phyloP scores from a whole-genome alignment of 2,797 vertebrate species.

The Atherinosoma microstoma region DNA sequence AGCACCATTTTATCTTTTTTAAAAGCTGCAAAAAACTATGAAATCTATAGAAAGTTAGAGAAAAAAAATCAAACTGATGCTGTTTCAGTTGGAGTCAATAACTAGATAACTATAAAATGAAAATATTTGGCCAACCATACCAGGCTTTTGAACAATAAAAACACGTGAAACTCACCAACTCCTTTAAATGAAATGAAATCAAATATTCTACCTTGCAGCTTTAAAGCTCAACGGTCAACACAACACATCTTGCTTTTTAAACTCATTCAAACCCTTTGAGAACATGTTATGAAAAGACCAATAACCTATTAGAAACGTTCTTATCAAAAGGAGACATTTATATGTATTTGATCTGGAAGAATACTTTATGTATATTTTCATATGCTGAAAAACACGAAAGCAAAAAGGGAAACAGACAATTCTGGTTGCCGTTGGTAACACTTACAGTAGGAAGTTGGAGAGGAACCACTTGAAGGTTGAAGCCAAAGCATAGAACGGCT shows the following conservation, averaged over 20 bases:
- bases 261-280: no score
- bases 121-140: no score
- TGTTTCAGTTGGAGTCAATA: no score
- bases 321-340: neutral
- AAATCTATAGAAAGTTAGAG: neutral
- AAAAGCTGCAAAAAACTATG: neutral
- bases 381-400: neutral
- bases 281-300: no score
- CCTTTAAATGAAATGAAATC: neutral
- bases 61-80: no score
- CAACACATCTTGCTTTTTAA: no score
- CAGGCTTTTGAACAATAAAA: neutral
- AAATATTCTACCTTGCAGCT: no score
- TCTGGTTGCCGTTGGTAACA: slow-evolving; percentile 49
- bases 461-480: slow-evolving; percentile 82
- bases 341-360: no score
- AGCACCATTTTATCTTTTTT: neutral
- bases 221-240: no score
- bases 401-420: neutral
- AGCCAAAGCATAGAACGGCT: slow-evolving; percentile 80
- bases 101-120: neutral
- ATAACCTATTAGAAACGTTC: neutral
- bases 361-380: no score
- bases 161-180: neutral
- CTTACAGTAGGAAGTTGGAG: slow-evolving; percentile 84